These are phyloP conservation scores for Meliscaeva auricollis DNA, from an alignment of 2,888 invertebrate genomes.

Conservation along the genomic window DNA sequence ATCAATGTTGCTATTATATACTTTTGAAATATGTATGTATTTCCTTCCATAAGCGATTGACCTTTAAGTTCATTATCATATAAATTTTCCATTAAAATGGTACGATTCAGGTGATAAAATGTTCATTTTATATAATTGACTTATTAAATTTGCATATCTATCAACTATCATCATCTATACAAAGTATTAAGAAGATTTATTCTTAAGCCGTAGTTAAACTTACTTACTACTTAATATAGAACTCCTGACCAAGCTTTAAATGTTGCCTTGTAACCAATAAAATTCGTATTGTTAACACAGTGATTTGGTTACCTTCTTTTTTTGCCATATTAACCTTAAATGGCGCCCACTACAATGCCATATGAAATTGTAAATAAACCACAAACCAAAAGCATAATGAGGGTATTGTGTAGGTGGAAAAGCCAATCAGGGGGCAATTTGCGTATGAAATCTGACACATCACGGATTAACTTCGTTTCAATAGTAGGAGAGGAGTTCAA, in stretches of 20 bases:
- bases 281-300: constrained; percentile 11
- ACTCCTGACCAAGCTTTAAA: neutral
- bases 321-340: constrained; percentile 21
- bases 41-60: constrained; percentile 22
- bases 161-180: constrained; percentile 9
- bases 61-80: constrained; percentile 44
- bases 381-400: neutral
- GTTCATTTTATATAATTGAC: constrained; percentile 45
- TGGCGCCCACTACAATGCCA: constrained; percentile 44
- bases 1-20: too few species aligned
- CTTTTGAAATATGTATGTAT: too few species aligned
- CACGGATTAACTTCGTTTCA: constrained; percentile 33
- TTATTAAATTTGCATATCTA: constrained; percentile 52
- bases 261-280: constrained; percentile 28
- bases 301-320: neutral
- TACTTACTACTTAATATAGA: neutral
- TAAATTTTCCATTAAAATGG: neutral
- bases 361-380: constrained; percentile 8
- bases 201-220: neutral
- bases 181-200: neutral
- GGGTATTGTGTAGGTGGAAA: constrained; percentile 50
- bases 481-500: constrained; percentile 20
- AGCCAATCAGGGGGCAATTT: constrained; percentile 26
- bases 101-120: constrained; percentile 38
- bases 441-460: constrained; percentile 48